Evolutionary conservation across 2,888 invertebrate genomes (phyloP).

Genomic region (Chrysina gloriosa): DNA sequence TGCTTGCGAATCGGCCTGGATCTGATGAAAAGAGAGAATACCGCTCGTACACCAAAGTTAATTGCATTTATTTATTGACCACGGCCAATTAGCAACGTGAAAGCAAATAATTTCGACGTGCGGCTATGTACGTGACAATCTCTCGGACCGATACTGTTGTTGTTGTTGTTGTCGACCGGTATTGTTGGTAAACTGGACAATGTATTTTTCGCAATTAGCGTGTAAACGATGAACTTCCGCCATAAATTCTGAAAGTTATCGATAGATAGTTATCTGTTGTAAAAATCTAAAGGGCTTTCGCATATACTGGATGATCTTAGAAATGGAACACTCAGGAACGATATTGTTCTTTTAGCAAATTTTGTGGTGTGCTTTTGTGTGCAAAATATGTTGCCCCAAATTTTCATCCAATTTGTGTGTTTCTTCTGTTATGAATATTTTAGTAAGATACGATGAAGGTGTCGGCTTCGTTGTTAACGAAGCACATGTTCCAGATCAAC

Average conservation of each 20-base stretch:
- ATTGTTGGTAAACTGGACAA: conserved; percentile 11
- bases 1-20: background rate
- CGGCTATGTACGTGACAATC: conserved; percentile 21
- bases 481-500: no score
- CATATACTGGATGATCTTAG: no score
- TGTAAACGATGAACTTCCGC: conserved; percentile 13
- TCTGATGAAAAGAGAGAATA: conserved; percentile 23
- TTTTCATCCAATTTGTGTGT: no score
- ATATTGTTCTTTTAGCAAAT: no score
- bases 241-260: background rate
- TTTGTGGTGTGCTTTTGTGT: no score
- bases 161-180: background rate
- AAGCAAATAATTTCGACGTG: conserved; percentile 29
- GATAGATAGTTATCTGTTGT: background rate
- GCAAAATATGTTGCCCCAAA: no score
- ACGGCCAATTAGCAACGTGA: conserved; percentile 32
- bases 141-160: background rate
- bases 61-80: conserved; percentile 38
- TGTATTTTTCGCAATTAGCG: conserved; percentile 18
- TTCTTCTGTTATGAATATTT: no score
- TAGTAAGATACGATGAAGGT: no score
- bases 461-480: no score
- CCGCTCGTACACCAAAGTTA: conserved; percentile 22
- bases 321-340: no score
- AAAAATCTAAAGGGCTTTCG: background rate